Evolutionary conservation across 1,140 invertebrate genomes (phyloP).

Genomic region (Polypedilum pembai): DNA sequence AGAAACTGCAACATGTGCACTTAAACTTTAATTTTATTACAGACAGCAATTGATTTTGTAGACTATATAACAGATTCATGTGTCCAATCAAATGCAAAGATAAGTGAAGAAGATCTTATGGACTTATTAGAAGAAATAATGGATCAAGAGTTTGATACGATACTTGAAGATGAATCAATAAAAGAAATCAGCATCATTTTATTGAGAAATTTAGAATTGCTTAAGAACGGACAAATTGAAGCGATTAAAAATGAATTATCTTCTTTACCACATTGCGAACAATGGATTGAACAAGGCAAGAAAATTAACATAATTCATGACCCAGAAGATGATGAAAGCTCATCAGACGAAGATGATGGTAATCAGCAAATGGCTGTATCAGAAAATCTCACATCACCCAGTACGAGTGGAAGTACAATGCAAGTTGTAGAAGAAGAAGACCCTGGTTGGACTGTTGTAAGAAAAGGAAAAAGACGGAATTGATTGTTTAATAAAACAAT

Average conservation of each 20-base stretch:
- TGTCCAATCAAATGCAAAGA: slow-evolving; percentile 47
- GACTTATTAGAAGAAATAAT: slow-evolving; percentile 55
- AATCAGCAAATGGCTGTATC: slow-evolving; percentile 36
- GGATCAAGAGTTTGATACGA: slow-evolving; percentile 58
- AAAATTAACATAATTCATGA: slow-evolving; percentile 39
- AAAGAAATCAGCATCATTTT: slow-evolving; percentile 48
- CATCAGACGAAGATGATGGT: slow-evolving; percentile 44
- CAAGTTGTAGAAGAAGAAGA: slow-evolving; percentile 48
- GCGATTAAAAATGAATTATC: slow-evolving; percentile 41
- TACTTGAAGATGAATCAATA: slow-evolving; percentile 56
- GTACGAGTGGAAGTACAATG: slow-evolving; percentile 29
- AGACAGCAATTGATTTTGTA: slow-evolving; percentile 52
- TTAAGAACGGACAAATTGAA: slow-evolving; percentile 42
- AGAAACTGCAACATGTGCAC: background rate
- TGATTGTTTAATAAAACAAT: slow-evolving; percentile 6
- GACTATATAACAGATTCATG: slow-evolving; percentile 53
- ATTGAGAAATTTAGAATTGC: slow-evolving; percentile 43
- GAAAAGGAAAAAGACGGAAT: slow-evolving; percentile 43
- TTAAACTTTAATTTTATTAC: slow-evolving; percentile 32
- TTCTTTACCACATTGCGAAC: slow-evolving; percentile 41
- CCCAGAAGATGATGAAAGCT: slow-evolving; percentile 44
- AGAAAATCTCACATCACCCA: slow-evolving; percentile 18
- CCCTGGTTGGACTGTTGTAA: slow-evolving; percentile 52
- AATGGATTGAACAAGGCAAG: slow-evolving; percentile 42
- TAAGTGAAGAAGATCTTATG: slow-evolving; percentile 49